phyloP scores from a whole-genome alignment of 2,113 vertebrate genomes.

The Porphyrio hochstetteri region DNA sequence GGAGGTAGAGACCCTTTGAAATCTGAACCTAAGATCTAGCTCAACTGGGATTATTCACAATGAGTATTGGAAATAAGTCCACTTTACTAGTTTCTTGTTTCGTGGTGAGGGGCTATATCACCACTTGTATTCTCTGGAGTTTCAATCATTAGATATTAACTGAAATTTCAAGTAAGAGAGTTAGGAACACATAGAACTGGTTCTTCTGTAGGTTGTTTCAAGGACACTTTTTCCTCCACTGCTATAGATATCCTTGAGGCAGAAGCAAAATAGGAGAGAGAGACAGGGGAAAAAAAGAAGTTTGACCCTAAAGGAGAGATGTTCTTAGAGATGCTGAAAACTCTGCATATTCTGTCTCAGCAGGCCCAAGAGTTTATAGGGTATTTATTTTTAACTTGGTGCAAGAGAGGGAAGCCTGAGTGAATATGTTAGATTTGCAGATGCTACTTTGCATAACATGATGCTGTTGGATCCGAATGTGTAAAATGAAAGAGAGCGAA shows the following conservation, averaged over 20 bases:
- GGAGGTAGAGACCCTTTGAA: not conserved
- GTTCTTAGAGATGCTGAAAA: not conserved
- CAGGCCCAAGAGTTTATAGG: not conserved
- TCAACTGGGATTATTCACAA: not conserved
- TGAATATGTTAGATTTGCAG: not conserved
- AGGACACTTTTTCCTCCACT: not conserved
- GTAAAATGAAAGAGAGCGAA: not conserved
- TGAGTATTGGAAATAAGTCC: slow-evolving; percentile 38
- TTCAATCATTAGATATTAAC: not conserved
- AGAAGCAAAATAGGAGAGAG: not conserved
- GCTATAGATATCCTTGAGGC: not conserved
- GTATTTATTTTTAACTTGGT: slow-evolving; percentile 26
- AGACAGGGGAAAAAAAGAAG: not conserved
- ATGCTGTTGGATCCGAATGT: not conserved
- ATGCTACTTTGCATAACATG: not conserved
- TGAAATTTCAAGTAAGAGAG: not conserved
- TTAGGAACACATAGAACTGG: not conserved
- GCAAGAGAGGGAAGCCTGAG: not conserved
- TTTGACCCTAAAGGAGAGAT: not conserved
- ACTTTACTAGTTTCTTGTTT: not conserved
- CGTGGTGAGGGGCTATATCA: not conserved
- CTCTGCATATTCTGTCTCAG: not conserved
- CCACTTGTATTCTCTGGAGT: not conserved
- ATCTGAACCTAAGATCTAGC: not conserved
- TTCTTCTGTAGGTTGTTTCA: not conserved